Evolutionary conservation across 2,797 vertebrate species (phyloP).

Genomic region (Coregonus ussuriensis): DNA sequence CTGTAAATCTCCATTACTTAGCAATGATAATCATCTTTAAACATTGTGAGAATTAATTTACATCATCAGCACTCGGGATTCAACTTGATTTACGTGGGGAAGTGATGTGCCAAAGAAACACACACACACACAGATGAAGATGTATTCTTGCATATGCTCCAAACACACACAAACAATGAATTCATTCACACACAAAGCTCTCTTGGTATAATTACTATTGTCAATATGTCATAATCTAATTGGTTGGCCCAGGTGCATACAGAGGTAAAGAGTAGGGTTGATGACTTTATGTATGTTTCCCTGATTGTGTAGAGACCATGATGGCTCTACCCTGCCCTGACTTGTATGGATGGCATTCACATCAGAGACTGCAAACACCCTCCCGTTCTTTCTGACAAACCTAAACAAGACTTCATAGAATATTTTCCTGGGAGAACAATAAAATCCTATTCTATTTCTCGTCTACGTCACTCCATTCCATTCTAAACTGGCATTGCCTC

Average conservation of each 20-base stretch:
- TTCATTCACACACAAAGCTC: slow-evolving; percentile 52
- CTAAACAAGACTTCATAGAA: slow-evolving; percentile 50
- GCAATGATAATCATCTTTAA: background rate
- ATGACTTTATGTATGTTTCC: slow-evolving; percentile 53
- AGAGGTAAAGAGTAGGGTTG: slow-evolving; percentile 35
- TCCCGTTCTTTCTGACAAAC: slow-evolving; percentile 35
- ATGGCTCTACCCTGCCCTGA: slow-evolving; percentile 62
- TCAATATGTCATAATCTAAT: slow-evolving; percentile 57
- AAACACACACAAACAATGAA: slow-evolving; percentile 44
- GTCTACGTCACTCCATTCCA: slow-evolving; percentile 29
- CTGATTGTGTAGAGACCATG: slow-evolving; percentile 54
- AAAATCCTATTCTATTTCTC: slow-evolving; percentile 24
- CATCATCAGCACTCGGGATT: background rate
- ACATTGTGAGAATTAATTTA: background rate
- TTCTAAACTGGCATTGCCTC: background rate
- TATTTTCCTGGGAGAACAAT: slow-evolving; percentile 15
- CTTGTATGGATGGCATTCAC: slow-evolving; percentile 60
- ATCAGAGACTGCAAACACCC: slow-evolving; percentile 46
- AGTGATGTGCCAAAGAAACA: background rate
- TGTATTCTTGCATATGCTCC: slow-evolving; percentile 38
- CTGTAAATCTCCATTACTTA: background rate
- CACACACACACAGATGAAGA: slow-evolving; percentile 51
- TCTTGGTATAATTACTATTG: slow-evolving; percentile 36
- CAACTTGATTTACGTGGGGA: background rate
- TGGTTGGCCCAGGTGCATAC: slow-evolving; percentile 64